Evolutionary conservation across 1,140 invertebrate species (phyloP).

Genomic region (Rhagoletis zephyria): DNA sequence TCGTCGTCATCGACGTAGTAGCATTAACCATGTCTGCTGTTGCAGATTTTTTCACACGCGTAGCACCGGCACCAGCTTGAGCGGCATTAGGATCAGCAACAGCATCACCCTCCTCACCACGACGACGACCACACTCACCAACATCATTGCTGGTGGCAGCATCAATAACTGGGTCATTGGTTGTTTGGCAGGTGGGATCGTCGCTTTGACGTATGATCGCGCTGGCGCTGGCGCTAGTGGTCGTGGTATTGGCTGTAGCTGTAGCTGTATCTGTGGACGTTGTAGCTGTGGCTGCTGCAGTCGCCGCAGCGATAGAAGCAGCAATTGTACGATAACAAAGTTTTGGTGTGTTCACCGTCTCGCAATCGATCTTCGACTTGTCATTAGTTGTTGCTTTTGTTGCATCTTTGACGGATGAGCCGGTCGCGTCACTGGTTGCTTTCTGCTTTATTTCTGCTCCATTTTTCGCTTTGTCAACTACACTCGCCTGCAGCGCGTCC

Average conservation of each 20-base stretch:
- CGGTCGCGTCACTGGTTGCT: not conserved
- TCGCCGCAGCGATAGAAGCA: conserved; percentile 23
- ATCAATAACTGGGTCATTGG: conserved; percentile 21
- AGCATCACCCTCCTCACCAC: conserved; percentile 27
- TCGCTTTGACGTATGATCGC: not conserved
- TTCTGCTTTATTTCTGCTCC: not conserved
- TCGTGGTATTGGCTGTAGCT: no score
- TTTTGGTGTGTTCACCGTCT: conserved; percentile 1
- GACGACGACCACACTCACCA: not conserved
- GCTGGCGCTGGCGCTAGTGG: not conserved
- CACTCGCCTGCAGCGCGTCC: not conserved
- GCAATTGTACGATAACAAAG: conserved; percentile 15
- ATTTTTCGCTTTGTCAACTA: not conserved
- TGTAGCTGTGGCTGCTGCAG: conserved; percentile 17
- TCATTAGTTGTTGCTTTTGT: not conserved
- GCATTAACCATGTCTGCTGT: not conserved
- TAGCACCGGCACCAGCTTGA: not conserved
- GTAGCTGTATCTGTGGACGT: no score
- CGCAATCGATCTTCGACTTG: not conserved
- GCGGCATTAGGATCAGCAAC: conserved; percentile 19
- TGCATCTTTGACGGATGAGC: not conserved
- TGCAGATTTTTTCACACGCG: conserved; percentile 38
- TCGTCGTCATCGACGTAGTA: not conserved
- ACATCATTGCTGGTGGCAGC: not conserved
- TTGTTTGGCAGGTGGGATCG: conserved; percentile 38